These are phyloP conservation scores for Sphenodon punctatus DNA, from an alignment of 2,797 vertebrate species.

Conservation along the genomic window DNA sequence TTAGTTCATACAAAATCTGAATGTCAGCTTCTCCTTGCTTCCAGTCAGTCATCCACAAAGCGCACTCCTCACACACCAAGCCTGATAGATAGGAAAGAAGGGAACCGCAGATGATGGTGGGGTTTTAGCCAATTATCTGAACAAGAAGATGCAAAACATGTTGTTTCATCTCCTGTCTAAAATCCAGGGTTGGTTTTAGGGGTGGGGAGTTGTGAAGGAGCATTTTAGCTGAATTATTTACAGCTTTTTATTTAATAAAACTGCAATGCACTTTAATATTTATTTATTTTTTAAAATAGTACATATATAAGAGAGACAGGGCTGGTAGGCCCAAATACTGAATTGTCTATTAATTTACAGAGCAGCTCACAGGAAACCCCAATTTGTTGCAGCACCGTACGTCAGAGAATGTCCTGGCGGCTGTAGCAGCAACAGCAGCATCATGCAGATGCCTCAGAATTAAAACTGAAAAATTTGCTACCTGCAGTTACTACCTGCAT, in stretches of 20 bases:
- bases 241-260: neutral
- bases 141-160: neutral
- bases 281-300: too few species aligned
- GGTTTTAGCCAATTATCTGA: neutral
- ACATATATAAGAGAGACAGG: accelerated
- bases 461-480: too few species aligned
- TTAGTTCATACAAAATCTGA: neutral
- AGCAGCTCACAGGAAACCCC: too few species aligned
- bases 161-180: neutral
- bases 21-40: neutral
- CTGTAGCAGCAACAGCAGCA: too few species aligned
- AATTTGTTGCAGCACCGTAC: too few species aligned
- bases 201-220: neutral
- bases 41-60: neutral
- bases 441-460: too few species aligned
- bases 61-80: accelerated
- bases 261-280: neutral
- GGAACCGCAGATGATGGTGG: neutral
- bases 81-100: accelerated
- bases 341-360: too few species aligned
- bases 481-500: too few species aligned
- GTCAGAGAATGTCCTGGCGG: too few species aligned
- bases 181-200: too few species aligned
- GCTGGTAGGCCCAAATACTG: neutral
- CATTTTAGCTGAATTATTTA: accelerated